These are phyloP conservation scores for Riparia riparia DNA, from an alignment of 2,113 vertebrate species.

Conservation along the genomic window DNA sequence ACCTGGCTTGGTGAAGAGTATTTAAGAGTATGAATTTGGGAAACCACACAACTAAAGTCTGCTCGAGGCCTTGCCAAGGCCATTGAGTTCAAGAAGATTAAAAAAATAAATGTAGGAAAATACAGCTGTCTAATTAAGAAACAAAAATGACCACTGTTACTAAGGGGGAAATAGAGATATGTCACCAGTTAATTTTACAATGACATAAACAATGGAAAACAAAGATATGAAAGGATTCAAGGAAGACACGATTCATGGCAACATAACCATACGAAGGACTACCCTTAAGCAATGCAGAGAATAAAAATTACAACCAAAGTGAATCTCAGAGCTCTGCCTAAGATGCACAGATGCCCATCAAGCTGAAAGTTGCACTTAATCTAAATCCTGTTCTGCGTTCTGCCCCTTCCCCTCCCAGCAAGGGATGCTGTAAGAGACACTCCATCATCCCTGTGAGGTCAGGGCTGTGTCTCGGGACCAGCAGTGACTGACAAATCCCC, in stretches of 20 bases:
- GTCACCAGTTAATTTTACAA: neutral
- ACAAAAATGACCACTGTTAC: neutral
- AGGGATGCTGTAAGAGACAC: neutral
- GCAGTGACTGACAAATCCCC: neutral
- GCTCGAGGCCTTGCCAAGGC: neutral
- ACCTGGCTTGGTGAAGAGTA: neutral
- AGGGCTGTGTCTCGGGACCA: neutral
- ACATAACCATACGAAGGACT: neutral
- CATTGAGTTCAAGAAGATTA: neutral
- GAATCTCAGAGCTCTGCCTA: neutral
- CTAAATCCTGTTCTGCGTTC: neutral
- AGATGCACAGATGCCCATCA: neutral
- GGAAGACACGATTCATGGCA: neutral
- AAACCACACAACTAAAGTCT: neutral
- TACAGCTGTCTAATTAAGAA: neutral
- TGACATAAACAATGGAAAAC: neutral
- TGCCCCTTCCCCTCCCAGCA: fast-evolving
- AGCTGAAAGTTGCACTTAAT: neutral
- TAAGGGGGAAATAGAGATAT: neutral
- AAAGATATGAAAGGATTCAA: neutral
- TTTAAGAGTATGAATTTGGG: neutral
- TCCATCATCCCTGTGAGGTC: neutral
- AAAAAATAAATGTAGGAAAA: neutral
- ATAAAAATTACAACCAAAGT: neutral
- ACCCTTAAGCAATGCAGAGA: neutral